A percentile compares a stretch with the other conserved stretches of the same genome.
phyloP scores from a whole-genome alignment of 2,888 invertebrate genomes.

The Erebia epiphron region DNA sequence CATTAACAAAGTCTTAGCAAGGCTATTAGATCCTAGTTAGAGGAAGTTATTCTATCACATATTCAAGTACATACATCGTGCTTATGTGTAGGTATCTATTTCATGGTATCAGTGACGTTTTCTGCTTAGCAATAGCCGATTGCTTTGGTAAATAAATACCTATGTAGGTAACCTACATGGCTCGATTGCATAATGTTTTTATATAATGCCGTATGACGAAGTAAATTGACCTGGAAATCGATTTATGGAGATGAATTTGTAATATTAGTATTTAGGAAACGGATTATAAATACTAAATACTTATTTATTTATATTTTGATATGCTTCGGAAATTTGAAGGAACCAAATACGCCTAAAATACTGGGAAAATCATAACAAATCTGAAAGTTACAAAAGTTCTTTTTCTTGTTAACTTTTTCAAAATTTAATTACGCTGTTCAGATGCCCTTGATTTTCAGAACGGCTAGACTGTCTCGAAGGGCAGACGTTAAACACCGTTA shows the following conservation, averaged over 20 bases:
- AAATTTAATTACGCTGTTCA: not conserved
- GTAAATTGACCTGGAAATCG: not conserved
- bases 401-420: not conserved
- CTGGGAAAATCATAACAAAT: not conserved
- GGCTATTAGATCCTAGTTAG: conserved; percentile 52
- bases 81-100: not conserved
- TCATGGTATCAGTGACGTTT: conserved; percentile 1
- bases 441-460: conserved; percentile 33
- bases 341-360: no score
- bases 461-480: conserved; percentile 37
- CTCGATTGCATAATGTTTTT: conserved; percentile 13
- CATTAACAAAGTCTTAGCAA: conserved; percentile 47
- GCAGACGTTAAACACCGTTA: conserved; percentile 42
- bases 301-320: no score
- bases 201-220: not conserved
- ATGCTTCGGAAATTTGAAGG: no score
- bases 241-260: not conserved
- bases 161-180: not conserved
- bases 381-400: not conserved
- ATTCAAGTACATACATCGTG: not conserved
- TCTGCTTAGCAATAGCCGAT: not conserved
- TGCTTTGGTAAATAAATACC: not conserved
- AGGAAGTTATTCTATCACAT: conserved; percentile 24
- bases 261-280: no score
- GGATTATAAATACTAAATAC: no score